Conservation (phyloP, 2,888 invertebrate genomes). For the Hoplodrina ambigua region DNA sequence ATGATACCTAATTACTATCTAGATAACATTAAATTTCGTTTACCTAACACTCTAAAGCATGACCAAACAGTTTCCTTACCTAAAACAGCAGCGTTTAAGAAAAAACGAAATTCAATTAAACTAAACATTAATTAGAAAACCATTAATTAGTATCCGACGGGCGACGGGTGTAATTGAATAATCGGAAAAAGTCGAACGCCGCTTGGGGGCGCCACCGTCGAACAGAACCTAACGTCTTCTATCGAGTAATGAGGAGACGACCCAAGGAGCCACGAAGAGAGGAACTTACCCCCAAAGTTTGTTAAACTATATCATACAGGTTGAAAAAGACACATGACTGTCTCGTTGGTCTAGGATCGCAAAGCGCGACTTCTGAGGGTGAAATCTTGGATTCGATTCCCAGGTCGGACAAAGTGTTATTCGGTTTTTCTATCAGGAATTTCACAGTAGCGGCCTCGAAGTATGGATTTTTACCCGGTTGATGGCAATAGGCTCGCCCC, state of each 20-base stretch:
- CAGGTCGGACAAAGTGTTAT: too few species aligned
- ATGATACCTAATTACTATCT: too few species aligned
- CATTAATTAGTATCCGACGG: conserved; percentile 59
- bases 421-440: too few species aligned
- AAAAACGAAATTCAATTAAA: conserved; percentile 64
- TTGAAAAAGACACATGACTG: too few species aligned
- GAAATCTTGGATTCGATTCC: too few species aligned
- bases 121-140: conserved; percentile 64
- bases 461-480: too few species aligned
- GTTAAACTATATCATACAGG: too few species aligned
- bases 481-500: too few species aligned
- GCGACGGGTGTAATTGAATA: conserved; percentile 66
- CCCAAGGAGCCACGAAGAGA: conserved; percentile 45
- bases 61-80: neutral
- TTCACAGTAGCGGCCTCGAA: too few species aligned
- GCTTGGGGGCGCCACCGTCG: conserved; percentile 39
- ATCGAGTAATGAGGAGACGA: conserved; percentile 57
- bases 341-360: too few species aligned
- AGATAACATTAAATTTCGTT: neutral
- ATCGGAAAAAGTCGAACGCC: conserved; percentile 64
- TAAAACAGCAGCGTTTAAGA: conserved; percentile 16
- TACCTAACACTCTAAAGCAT: conserved; percentile 3
- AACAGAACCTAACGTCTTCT: conserved; percentile 50
- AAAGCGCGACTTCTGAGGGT: too few species aligned
- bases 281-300: neutral